Evolutionary conservation across 1,140 invertebrate species (phyloP).

Genomic region (Rhagoletis zephyria): DNA sequence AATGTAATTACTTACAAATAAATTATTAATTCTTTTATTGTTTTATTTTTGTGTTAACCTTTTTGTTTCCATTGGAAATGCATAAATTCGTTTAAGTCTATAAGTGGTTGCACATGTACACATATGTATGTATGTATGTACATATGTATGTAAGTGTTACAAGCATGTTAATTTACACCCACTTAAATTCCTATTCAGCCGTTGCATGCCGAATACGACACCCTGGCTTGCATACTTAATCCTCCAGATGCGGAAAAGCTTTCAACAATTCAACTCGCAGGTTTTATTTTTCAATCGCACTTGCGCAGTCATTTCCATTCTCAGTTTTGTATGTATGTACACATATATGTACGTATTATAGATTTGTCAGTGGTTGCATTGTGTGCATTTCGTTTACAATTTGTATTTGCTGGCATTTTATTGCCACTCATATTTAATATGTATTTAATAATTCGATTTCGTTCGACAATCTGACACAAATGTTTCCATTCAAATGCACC

Average conservation of each 20-base stretch:
- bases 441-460: constrained; percentile 45
- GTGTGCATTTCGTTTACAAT: not conserved
- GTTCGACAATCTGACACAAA: constrained; percentile 5
- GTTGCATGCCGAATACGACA: constrained; percentile 9
- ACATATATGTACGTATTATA: not conserved
- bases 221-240: not conserved
- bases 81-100: not conserved
- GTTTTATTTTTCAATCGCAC: not conserved
- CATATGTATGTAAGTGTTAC: not conserved
- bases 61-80: not conserved
- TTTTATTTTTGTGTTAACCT: constrained; percentile 23
- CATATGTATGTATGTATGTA: not conserved
- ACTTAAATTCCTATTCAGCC: constrained; percentile 16
- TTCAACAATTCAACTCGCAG: not conserved
- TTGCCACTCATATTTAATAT: not conserved
- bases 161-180: constrained; percentile 23
- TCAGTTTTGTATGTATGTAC: not conserved
- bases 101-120: not conserved
- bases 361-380: not conserved
- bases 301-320: not conserved
- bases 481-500: not conserved
- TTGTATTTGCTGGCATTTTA: not conserved
- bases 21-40: constrained; percentile 24
- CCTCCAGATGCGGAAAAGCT: not conserved
- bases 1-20: constrained; percentile 49